Evolutionary conservation across 2,888 invertebrate species (phyloP), one percentile per base, ranked within the genome.

Genomic region (Iselma pallidipennis): DNA sequence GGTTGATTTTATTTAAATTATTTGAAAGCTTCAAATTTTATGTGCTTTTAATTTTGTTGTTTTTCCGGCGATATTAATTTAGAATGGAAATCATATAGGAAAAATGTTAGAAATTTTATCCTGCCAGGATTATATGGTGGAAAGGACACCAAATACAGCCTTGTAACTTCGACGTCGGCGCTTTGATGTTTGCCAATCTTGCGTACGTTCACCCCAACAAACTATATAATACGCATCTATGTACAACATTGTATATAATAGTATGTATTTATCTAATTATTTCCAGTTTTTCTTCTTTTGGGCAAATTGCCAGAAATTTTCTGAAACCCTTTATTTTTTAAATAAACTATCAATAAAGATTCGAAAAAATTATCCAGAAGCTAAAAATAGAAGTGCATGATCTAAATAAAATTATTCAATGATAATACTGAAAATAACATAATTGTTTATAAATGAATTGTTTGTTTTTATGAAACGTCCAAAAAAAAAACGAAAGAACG

Each of bases 141-240:
- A 31, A 37, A 37, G 14, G 16, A 37, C 51, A 48, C 14, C 48
- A 10, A 48, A 16, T 21, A 23, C 16, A 48, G 48, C 10, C 28
- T 21, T 50, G 4, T 2, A 19, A 12, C 26, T 26, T 50, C 5
- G 31, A 31, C 52, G 52, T 52, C 19, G 52, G 2, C 52, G 10
- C 51, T 50, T 14, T 26, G 16, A 26, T 49, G 7, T 29, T 14
- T n/a, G n/a, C 19, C 19, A 52, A 31, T 52, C 14, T 52, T 19
- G 6, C 52, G 52, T 31, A 6, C 52, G 26, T 52, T 52, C 5
- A 52, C 52, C 52, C 52, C 31, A 23, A n/a, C n/a, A 21, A 19
- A 21, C 5, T 26, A 23, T 23, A n/a, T 31, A n/a, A n/a, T 31
- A 45, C 0, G 2, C n/a, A n/a, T n/a, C n/a, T n/a, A n/a, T n/a